Evolutionary conservation across 2,113 vertebrate genomes (phyloP), one percentile per base, ranked within the genome.

Genomic region (Scalopus aquaticus): DNA sequence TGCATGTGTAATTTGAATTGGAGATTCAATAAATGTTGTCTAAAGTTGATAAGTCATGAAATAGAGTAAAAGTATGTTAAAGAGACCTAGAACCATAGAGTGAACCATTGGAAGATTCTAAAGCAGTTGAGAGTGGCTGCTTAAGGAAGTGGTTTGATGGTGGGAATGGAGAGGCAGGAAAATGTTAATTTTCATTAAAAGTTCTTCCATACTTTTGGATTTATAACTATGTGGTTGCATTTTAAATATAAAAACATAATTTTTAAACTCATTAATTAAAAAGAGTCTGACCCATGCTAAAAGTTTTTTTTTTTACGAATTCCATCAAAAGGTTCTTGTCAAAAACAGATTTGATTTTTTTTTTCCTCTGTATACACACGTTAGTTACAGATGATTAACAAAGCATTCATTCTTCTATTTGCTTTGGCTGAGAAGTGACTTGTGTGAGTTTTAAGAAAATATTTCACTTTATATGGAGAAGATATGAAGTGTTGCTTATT

Each of bases 341-440:
- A 97, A 97, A 98, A 97, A 74, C 97, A 97, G 96, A 97, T 98
- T 97, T 97, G 92, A 97, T 97, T 98, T 98, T 96, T 90, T 79
- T 93, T 67, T 97, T 92, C 84, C 97, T 97, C 89, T 97, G 95
- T 98, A 96, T 93, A 97, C 96, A 98, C 97, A 98, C 97, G 88
- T 98, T 98, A 98, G 98, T 98, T 98, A 98, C 84, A 96, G 98
- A 98, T 98, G 98, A 98, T 98, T 98, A 98, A 97, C 97, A 98
- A 98, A 98, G 98, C 97, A 97, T 98, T 98, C 98, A 98, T 97
- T 98, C 96, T 98, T 95, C 98, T 98, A 96, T 98, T 98, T 98
- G 97, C 97, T 98, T 98, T 98, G 98, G 98, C 98, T 97, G 96
- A 97, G 97, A 97, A 98, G 78, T 91, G 96, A 98, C 97, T 97